Percentiles rank a stretch among this genome's conserved stretches.
phyloP scores from a whole-genome alignment of 2,797 vertebrate genomes.

The Ammospiza maritima region DNA sequence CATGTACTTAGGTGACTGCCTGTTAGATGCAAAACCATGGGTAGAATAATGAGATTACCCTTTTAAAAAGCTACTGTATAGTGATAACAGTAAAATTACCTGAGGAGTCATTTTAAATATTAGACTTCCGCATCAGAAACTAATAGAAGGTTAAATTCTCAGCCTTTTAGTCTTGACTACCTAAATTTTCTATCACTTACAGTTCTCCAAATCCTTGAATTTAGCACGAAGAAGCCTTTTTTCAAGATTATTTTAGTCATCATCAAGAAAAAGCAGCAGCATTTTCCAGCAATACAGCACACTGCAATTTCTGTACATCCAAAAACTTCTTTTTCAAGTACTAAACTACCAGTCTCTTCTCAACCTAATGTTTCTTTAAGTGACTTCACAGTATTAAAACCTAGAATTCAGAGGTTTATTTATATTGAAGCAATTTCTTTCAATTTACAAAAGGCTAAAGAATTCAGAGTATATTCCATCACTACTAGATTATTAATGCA shows the following conservation, averaged over 20 bases:
- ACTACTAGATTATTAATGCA: neutral
- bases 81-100: neutral
- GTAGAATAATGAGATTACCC: neutral
- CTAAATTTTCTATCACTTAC: neutral
- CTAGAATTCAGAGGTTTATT: neutral
- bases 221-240: neutral
- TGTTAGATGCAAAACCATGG: neutral
- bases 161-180: neutral
- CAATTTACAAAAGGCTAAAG: conserved; percentile 7
- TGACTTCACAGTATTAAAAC: neutral
- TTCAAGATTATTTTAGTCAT: neutral
- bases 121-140: neutral
- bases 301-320: neutral
- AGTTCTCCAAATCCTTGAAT: neutral
- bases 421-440: conserved; percentile 23
- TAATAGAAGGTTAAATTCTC: neutral
- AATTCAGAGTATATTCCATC: neutral
- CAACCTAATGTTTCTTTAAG: neutral
- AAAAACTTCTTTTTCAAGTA: neutral
- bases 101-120: neutral
- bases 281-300: neutral
- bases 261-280: neutral
- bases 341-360: neutral
- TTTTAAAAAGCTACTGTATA: neutral
- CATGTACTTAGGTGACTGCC: neutral